A percentile compares a stretch with the other conserved stretches of the same genome.
These are phyloP conservation scores for Drosophila neutralis DNA, from an alignment of 2,888 invertebrate species.

Conservation along the genomic window DNA sequence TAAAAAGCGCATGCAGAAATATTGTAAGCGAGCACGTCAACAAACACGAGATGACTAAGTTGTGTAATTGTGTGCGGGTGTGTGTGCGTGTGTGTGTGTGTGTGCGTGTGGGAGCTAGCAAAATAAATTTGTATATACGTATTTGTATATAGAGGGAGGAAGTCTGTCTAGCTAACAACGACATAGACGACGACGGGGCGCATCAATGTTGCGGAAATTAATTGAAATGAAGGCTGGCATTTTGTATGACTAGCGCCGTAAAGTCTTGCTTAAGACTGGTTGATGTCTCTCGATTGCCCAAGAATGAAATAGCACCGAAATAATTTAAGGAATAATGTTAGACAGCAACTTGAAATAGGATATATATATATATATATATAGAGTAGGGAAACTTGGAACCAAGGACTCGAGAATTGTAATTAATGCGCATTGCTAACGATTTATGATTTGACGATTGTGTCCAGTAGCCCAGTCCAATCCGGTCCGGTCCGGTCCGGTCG, in stretches of 20 bases:
- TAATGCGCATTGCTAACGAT: conserved; percentile 48
- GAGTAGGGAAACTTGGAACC: neutral
- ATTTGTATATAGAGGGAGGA: conserved; percentile 5
- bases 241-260: conserved; percentile 44
- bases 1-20: conserved; percentile 77
- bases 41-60: conserved; percentile 42
- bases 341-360: conserved; percentile 7
- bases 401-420: conserved; percentile 43
- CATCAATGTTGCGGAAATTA: conserved; percentile 79
- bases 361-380: neutral
- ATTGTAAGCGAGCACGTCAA: conserved; percentile 55
- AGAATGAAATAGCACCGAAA: conserved; percentile 25
- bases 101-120: neutral
- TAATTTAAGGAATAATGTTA: conserved; percentile 44
- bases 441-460: conserved; percentile 55
- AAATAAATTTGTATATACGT: neutral
- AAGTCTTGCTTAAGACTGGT: conserved; percentile 27
- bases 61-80: neutral
- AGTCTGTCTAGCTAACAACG: conserved; percentile 21
- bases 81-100: neutral
- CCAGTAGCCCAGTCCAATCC: conserved; percentile 4
- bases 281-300: conserved; percentile 3
- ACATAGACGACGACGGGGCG: conserved; percentile 47
- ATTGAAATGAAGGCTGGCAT: conserved; percentile 74
- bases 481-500: neutral